Conservation (phyloP, 2,888 invertebrate genomes). For the Sclerodermus sp. region DNA sequence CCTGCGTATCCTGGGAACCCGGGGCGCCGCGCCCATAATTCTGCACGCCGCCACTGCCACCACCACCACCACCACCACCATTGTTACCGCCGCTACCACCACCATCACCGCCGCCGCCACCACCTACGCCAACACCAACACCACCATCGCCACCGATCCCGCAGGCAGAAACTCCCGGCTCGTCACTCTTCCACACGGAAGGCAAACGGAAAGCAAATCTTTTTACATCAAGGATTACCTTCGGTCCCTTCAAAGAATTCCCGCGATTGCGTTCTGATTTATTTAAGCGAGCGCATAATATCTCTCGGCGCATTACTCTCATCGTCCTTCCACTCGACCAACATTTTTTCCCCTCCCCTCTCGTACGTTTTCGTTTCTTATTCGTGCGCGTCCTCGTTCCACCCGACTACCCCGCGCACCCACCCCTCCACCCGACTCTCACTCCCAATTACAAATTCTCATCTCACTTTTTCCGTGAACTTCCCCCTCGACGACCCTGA, state of each 20-base stretch:
- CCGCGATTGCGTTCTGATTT: too few species aligned
- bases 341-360: too few species aligned
- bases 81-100: not conserved
- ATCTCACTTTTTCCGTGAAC: slow-evolving; percentile 6
- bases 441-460: not conserved
- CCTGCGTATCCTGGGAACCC: slow-evolving; percentile 36
- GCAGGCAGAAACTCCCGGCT: too few species aligned
- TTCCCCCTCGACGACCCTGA: not conserved
- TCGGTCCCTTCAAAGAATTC: too few species aligned
- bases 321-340: too few species aligned
- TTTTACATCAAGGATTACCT: too few species aligned
- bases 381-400: too few species aligned
- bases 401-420: not conserved
- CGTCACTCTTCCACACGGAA: too few species aligned
- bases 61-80: not conserved
- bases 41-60: slow-evolving; percentile 1
- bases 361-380: too few species aligned
- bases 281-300: too few species aligned
- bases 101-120: not conserved
- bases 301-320: too few species aligned
- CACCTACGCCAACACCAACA: not conserved
- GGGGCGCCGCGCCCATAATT: slow-evolving; percentile 5
- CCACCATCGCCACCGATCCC: not conserved
- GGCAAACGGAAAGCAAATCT: too few species aligned
- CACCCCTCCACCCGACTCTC: slow-evolving; percentile 8